Conservation (phyloP, 2,113 vertebrate genomes). For the Anoura caudifer region DNA sequence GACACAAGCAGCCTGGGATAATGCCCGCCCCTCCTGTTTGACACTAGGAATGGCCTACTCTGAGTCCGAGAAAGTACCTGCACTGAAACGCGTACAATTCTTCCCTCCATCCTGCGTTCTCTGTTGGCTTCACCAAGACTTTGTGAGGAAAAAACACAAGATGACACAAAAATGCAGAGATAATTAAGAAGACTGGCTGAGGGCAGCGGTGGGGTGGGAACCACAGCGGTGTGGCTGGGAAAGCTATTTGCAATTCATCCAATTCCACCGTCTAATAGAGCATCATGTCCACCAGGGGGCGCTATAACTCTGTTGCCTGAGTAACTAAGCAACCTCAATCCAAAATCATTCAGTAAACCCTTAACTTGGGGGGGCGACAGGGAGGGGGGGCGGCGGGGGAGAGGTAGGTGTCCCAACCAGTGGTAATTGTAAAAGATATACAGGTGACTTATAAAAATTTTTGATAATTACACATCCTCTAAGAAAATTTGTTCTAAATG, state of each 20-base stretch:
- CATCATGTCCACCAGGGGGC: slow-evolving; percentile 19
- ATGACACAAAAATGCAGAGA: not conserved
- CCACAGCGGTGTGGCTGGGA: not conserved
- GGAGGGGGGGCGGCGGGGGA: no score
- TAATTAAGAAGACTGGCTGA: not conserved
- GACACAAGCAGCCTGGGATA: not conserved
- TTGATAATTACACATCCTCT: not conserved
- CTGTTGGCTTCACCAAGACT: not conserved
- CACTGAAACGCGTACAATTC: not conserved
- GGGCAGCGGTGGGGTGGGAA: not conserved
- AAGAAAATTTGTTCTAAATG: not conserved
- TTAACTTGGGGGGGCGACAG: no score
- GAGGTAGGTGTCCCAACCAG: fast-evolving
- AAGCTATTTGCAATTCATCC: not conserved
- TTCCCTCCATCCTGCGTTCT: not conserved
- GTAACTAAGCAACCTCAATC: not conserved
- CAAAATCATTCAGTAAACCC: not conserved
- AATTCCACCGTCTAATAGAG: not conserved
- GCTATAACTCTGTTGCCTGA: not conserved
- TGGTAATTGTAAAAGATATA: not conserved
- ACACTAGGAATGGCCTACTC: not conserved
- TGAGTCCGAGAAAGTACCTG: not conserved
- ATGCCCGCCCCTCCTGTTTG: fast-evolving
- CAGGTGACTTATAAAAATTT: not conserved
- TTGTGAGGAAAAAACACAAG: not conserved